Evolutionary conservation across 2,888 invertebrate species (phyloP).

Genomic region (Melanotus villosus): DNA sequence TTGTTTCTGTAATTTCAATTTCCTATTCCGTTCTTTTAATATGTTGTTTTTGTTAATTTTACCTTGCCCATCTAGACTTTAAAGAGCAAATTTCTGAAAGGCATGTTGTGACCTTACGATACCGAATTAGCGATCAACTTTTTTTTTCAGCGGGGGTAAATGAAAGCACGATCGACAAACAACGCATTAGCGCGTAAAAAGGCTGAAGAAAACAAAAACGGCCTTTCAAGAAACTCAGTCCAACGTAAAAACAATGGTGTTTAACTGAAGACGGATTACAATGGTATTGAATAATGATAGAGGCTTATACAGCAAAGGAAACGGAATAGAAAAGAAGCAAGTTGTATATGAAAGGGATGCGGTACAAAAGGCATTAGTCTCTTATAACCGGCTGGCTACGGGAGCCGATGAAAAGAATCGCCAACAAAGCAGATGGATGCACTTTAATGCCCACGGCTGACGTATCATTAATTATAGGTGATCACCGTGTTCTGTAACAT

Average conservation of each 20-base stretch:
- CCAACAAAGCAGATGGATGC: slow-evolving; percentile 65
- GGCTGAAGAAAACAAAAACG: slow-evolving; percentile 38
- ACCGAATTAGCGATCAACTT: slow-evolving; percentile 6
- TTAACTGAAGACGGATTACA: slow-evolving; percentile 57
- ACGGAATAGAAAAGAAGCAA: slow-evolving; percentile 60
- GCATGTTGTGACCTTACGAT: not conserved
- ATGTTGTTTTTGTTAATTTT: slow-evolving; percentile 47
- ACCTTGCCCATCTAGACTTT: not conserved
- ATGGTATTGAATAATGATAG: slow-evolving; percentile 60
- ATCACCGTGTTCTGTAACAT: slow-evolving; percentile 63
- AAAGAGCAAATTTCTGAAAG: slow-evolving; percentile 5
- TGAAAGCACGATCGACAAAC: slow-evolving; percentile 24
- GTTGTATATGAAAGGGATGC: slow-evolving; percentile 61
- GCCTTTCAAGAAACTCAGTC: slow-evolving; percentile 47
- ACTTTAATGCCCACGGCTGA: slow-evolving; percentile 65
- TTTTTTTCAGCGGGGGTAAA: slow-evolving; percentile 16
- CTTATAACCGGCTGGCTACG: slow-evolving; percentile 58
- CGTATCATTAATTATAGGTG: slow-evolving; percentile 67
- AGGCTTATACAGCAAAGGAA: slow-evolving; percentile 58
- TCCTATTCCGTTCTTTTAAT: slow-evolving; percentile 50
- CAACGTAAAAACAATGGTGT: slow-evolving; percentile 55
- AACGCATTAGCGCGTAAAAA: slow-evolving; percentile 35
- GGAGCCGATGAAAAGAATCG: slow-evolving; percentile 61
- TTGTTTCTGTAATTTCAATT: slow-evolving; percentile 58
- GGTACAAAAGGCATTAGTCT: slow-evolving; percentile 63